Evolutionary conservation across 64 coral and sea anemone species (phyloP).

Genomic region (Exaiptasia diaphana): DNA sequence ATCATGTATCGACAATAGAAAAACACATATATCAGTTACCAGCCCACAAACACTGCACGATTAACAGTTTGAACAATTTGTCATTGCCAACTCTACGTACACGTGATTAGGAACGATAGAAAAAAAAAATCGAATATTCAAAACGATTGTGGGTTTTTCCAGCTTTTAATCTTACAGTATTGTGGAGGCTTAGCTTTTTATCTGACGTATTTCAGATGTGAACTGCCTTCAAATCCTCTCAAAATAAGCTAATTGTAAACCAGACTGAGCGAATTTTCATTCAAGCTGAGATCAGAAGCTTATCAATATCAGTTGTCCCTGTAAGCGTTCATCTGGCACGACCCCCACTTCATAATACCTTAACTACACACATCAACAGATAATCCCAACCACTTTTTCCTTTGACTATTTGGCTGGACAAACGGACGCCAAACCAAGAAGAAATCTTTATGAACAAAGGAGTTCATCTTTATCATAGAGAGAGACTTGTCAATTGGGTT

Average conservation of each 20-base stretch:
- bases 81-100: too few relatives aligned
- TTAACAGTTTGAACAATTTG: too few relatives aligned
- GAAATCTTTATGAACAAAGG: background rate
- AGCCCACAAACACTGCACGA: too few relatives aligned
- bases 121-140: too few relatives aligned
- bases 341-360: slow-evolving; percentile 3
- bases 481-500: too few relatives aligned
- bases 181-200: slow-evolving; percentile 15
- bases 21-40: too few relatives aligned
- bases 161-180: too few relatives aligned
- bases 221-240: slow-evolving; percentile 16
- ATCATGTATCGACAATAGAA: too few relatives aligned
- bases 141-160: too few relatives aligned
- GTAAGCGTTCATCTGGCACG: slow-evolving; percentile 10
- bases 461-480: too few relatives aligned
- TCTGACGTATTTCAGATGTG: slow-evolving; percentile 6
- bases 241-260: slow-evolving; percentile 16
- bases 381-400: slow-evolving; percentile 4
- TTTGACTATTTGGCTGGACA: background rate
- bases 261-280: slow-evolving; percentile 5
- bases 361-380: slow-evolving; percentile 23
- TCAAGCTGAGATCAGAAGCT: slow-evolving; percentile 22
- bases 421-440: background rate
- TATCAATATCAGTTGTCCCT: slow-evolving; percentile 25
- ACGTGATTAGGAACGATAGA: too few relatives aligned